Conservation (phyloP, 1,140 invertebrate species). For the Macrocentrus cingulum region DNA sequence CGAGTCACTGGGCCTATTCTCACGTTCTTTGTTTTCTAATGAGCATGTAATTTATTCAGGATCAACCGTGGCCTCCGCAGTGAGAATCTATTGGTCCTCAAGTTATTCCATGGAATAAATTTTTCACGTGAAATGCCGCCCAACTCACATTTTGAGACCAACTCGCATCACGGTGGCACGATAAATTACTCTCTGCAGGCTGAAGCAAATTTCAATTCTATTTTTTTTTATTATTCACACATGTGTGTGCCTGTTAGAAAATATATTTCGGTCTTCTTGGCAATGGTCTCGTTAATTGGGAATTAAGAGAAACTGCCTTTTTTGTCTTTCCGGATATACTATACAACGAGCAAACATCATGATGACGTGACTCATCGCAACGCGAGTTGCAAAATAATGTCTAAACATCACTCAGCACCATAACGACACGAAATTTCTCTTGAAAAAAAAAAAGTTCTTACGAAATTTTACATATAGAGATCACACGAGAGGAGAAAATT, state of each 20-base stretch:
- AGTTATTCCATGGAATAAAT: constrained; percentile 1
- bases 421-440: no score
- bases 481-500: no score
- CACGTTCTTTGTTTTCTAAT: not conserved
- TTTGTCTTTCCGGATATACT: no score
- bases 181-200: constrained; percentile 4
- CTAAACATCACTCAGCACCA: no score
- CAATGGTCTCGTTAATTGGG: no score
- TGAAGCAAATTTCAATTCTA: not conserved
- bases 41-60: constrained; percentile 6
- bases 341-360: no score
- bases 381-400: no score
- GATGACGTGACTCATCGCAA: no score
- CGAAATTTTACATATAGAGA: no score
- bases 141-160: not conserved
- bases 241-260: not conserved
- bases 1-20: not conserved
- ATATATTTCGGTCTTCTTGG: not conserved
- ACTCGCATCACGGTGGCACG: not conserved
- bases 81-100: not conserved
- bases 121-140: constrained; percentile 2
- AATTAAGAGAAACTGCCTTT: no score
- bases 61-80: not conserved
- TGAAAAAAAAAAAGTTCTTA: no score
- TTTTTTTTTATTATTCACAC: constrained; percentile 1